phyloP scores from a whole-genome alignment of 1,140 invertebrate genomes.

The Drosophila carrolli region DNA sequence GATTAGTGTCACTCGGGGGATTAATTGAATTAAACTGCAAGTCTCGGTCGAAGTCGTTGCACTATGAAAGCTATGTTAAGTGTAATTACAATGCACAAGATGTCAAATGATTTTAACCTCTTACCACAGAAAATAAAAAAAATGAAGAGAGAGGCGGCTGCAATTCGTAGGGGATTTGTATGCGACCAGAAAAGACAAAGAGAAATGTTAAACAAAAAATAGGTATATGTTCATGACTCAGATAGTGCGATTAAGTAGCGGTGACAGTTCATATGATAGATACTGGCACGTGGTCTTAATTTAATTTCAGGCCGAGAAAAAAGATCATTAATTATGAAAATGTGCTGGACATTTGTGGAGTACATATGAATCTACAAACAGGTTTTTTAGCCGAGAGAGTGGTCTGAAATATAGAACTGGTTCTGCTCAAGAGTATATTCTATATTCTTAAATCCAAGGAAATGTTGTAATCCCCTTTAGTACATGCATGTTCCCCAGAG shows the following conservation, averaged over 20 bases:
- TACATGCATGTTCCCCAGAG: not conserved
- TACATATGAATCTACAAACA: conserved; percentile 13
- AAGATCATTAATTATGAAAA: conserved; percentile 47
- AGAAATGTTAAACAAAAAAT: conserved; percentile 26
- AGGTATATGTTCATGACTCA: conserved; percentile 23
- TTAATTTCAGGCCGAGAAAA: conserved; percentile 46
- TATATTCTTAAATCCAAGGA: not conserved
- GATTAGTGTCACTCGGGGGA: conserved; percentile 42
- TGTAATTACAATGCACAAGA: conserved; percentile 67
- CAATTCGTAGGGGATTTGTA: conserved; percentile 60
- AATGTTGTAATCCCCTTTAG: conserved; percentile 9
- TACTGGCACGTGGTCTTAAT: conserved; percentile 46
- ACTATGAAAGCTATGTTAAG: conserved; percentile 48
- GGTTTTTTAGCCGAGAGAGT: conserved; percentile 18
- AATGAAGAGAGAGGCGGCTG: conserved; percentile 24
- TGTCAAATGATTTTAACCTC: conserved; percentile 76
- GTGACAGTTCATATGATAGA: conserved; percentile 38
- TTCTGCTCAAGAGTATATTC: conserved; percentile 1
- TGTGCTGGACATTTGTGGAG: conserved; percentile 36
- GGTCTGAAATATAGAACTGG: conserved; percentile 17
- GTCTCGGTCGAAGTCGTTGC: conserved; percentile 22
- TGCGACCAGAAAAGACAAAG: conserved; percentile 46
- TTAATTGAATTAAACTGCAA: conserved; percentile 63
- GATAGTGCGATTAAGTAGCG: conserved; percentile 32
- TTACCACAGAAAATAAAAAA: conserved; percentile 51